Conservation (phyloP, 2,113 vertebrate genomes). For the rat (Rattus norvegicus) region DNA sequence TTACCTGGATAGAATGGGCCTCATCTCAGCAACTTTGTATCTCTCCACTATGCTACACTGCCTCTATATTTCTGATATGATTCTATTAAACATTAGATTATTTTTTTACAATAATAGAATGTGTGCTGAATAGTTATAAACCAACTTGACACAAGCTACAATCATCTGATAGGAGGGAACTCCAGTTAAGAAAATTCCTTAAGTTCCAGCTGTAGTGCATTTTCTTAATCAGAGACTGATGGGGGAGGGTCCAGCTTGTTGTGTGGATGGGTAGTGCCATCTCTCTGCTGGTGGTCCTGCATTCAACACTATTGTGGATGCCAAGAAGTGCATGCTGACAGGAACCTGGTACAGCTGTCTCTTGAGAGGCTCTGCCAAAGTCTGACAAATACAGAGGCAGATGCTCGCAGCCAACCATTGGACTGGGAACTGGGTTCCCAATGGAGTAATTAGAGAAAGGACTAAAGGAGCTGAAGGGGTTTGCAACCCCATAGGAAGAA, state of each 20-base stretch:
- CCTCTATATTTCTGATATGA: slow-evolving; percentile 24
- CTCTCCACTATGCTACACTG: background rate
- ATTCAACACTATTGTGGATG: background rate
- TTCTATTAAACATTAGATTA: slow-evolving; percentile 32
- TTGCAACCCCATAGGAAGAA: no score
- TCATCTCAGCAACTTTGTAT: background rate
- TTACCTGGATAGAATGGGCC: background rate
- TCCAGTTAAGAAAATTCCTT: background rate
- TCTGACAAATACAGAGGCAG: no score
- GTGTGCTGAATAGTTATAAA: background rate
- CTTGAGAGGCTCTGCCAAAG: no score
- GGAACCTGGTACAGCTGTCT: no score
- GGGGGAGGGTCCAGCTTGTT: background rate
- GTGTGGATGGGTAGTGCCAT: background rate
- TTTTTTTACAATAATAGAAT: background rate
- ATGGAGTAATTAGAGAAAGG: no score
- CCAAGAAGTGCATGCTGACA: no score
- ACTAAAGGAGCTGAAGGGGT: no score
- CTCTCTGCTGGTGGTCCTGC: background rate
- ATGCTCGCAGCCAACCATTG: no score
- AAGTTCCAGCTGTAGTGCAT: background rate
- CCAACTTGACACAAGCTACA: no score
- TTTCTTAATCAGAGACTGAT: background rate
- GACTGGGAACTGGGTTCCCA: no score
- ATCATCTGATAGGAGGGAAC: background rate